Evolutionary conservation across 2,888 invertebrate species (phyloP), one percentile per base, ranked within the genome.

Genomic region (Hipparchia semele): DNA sequence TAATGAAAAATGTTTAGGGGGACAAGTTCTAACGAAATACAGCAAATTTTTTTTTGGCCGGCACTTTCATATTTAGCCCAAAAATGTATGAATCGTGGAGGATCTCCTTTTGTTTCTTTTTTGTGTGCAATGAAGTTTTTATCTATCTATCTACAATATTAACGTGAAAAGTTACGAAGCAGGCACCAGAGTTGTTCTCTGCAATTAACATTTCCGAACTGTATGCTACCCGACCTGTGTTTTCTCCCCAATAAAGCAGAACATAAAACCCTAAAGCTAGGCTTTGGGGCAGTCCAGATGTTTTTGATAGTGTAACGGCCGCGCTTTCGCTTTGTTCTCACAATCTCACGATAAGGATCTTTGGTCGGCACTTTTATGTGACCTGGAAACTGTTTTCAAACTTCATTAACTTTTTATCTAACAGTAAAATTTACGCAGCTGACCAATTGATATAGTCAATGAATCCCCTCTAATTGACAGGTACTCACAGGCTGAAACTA

Each of bases 281-380:
- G 68, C 68, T 58, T 68, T 64, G 54, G 54, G 58, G 46, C 51
- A 68, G 68, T 51, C 68, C 62, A 72, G 72, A 72, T 72, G 72
- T 68, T 62, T 72, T 68, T 72, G 68, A 72, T 68, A 72, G 68
- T 72, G 72, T 65, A 58, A 68, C 23, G 58, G 12, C 45, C 10
- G 56, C 67, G 65, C 66, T 51, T 39, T 68, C 49, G 23, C 12
- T 49, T 68, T 58, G 68, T 60, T 68, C 59, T 6, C 2, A 10
- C 33, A 33, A 68, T 59, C 68, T 49, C 60, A n/a, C 23, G 68
- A 68, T 60, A 68, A 59, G 49, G 3, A 68, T 60, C 68, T 59
- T 13, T 49, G 23, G n/a, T 9, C 49, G 13, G 46, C 46, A 46
- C 12, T 53, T 67, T 56, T 39, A 58, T 68, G 58, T 59, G 68